phyloP scores from a whole-genome alignment of 1,140 invertebrate genomes.

The Lordiphosa stackelbergi region DNA sequence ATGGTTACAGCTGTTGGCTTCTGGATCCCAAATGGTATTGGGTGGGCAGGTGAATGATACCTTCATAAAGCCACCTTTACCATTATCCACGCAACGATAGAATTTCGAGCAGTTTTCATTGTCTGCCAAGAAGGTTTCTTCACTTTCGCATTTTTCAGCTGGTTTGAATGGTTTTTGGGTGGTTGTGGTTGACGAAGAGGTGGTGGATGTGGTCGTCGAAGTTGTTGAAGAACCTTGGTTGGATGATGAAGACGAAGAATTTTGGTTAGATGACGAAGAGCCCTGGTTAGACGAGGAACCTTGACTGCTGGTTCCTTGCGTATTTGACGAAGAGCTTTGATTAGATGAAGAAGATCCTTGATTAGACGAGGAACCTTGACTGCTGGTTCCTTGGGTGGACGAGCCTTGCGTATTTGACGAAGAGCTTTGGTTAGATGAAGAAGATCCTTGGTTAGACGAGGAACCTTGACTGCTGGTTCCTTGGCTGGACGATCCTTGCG shows the following conservation, averaged over 20 bases:
- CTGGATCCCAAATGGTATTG: constrained; percentile 82
- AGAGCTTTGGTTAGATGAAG: too few relatives aligned
- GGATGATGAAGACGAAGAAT: constrained; percentile 20
- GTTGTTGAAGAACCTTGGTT: constrained; percentile 25
- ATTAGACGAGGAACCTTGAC: constrained; percentile 26
- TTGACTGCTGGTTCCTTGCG: constrained; percentile 12
- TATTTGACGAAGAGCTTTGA: constrained; percentile 28
- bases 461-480: neutral
- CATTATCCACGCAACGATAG: constrained; percentile 82
- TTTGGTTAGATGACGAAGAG: constrained; percentile 22
- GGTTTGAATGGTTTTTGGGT: constrained; percentile 63
- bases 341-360: constrained; percentile 29
- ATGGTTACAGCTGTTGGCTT: constrained; percentile 81
- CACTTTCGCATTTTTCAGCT: constrained; percentile 70
- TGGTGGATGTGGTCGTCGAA: constrained; percentile 7
- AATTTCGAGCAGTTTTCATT: constrained; percentile 82
- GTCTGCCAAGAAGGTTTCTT: constrained; percentile 81
- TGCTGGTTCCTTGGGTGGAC: constrained; percentile 33
- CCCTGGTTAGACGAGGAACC: constrained; percentile 30
- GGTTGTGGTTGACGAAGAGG: constrained; percentile 21
- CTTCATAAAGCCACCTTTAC: constrained; percentile 79
- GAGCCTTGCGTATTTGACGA: constrained; percentile 37
- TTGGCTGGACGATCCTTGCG: too few relatives aligned
- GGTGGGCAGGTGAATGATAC: constrained; percentile 83
- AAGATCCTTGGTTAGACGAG: constrained; percentile 22